These are phyloP conservation scores for Pangasianodon hypophthalmus DNA, from an alignment of 2,113 vertebrate genomes.

Conservation along the genomic window DNA sequence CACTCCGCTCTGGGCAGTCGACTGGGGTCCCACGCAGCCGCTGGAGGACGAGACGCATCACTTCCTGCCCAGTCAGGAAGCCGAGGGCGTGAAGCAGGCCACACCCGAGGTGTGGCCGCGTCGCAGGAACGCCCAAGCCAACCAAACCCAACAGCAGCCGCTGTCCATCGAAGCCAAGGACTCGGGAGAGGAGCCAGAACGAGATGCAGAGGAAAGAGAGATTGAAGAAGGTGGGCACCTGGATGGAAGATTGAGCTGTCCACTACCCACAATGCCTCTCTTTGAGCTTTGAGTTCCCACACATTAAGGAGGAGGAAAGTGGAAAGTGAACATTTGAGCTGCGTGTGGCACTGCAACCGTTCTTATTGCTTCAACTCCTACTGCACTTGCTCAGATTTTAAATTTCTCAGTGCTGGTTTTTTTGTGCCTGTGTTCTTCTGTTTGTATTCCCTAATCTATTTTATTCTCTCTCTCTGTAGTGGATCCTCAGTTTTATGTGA, in stretches of 20 bases:
- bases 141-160: slow-evolving; percentile 61
- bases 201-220: slow-evolving; percentile 66
- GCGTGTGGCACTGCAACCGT: slow-evolving; percentile 8
- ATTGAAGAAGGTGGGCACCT: slow-evolving; percentile 71
- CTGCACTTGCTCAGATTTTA: neutral
- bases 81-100: slow-evolving; percentile 58
- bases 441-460: neutral
- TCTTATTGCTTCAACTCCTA: slow-evolving; percentile 11
- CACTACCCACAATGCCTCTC: neutral
- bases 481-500: slow-evolving; percentile 83
- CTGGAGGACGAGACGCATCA: slow-evolving; percentile 78
- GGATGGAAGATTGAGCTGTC: neutral
- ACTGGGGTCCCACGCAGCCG: slow-evolving; percentile 77
- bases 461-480: slow-evolving; percentile 66
- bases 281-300: slow-evolving; percentile 33
- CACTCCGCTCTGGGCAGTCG: slow-evolving; percentile 77
- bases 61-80: slow-evolving; percentile 72
- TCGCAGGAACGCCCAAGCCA: slow-evolving; percentile 48
- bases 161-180: slow-evolving; percentile 59
- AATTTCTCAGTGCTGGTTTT: neutral
- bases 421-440: neutral
- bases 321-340: slow-evolving; percentile 4
- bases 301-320: slow-evolving; percentile 26
- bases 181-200: slow-evolving; percentile 56
- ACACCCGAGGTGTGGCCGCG: slow-evolving; percentile 64